Base-by-base conservation (phyloP, 2,797 vertebrate species). In the Rousettus madagascariensis region DNA sequence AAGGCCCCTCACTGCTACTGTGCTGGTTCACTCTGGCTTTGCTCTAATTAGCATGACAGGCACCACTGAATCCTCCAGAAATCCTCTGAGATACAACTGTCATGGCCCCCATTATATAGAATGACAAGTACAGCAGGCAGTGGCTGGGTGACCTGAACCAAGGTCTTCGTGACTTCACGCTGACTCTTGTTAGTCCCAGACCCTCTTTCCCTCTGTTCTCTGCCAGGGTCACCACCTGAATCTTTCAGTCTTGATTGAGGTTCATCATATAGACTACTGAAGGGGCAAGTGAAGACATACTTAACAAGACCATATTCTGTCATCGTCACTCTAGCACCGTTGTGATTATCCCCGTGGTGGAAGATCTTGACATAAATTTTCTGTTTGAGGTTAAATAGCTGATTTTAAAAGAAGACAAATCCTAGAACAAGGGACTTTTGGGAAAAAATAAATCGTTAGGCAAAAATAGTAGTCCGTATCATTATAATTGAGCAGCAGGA, bases 21-120 rank as follows among this genome's bases (percentile, higher is more conserved):
- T 80, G 86, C 49, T 46, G 28, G 93, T 87, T 63, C 86, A 4
- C 55, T 66, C 90, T 95, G 95, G 95, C 96, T 98, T 53, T 89
- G 71, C 55, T 69, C 4, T 22, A 0, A 17, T 46, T 51, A 33
- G 15, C 33, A 24, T 1, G 3, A 2, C 6, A 46, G 57, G 28
- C 8, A 28, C 46, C 41, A 17, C 36, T 3, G n/a, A 72, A 24
- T 53, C 72, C n/a, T 69, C 66, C 43, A 69, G 66, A 92, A 55
- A 6, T 22, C 59, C 89, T 61, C 59, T 43, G 49, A 74, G 16
- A 17, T 33, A 5, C 20, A 78, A 2, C 33, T 16, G 0, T 9
- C 49, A 0, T 2, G 1, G 11, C 84, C 86, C 71, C 57, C 65
- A 5, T 71, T 6, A 0, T 82, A 2, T 2, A 65, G 53, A 38